phyloP scores from a whole-genome alignment of 2,888 invertebrate species.

The Thyatira batis region DNA sequence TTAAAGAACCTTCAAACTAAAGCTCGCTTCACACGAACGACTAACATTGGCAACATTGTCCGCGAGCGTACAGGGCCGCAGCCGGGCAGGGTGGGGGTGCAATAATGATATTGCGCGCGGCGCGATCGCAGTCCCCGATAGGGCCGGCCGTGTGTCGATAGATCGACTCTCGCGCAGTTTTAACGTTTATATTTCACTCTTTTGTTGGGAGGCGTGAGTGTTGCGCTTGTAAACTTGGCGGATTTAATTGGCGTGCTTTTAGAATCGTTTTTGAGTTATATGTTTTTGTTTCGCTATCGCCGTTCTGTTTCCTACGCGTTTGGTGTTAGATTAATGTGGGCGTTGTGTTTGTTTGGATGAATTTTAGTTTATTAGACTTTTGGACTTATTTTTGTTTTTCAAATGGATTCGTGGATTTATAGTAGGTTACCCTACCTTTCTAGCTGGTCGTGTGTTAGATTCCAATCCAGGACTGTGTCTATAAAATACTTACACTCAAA shows the following conservation, averaged over 20 bases:
- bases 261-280: slow-evolving; percentile 28
- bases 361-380: no score
- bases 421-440: no score
- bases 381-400: no score
- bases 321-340: not conserved
- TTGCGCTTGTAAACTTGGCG: slow-evolving; percentile 55
- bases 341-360: not conserved
- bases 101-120: slow-evolving; percentile 62
- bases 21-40: not conserved
- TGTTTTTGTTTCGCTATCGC: slow-evolving; percentile 6
- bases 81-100: slow-evolving; percentile 7
- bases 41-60: not conserved
- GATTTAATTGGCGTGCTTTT: slow-evolving; percentile 67
- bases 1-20: not conserved
- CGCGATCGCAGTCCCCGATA: slow-evolving; percentile 24
- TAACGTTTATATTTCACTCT: slow-evolving; percentile 53
- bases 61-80: not conserved
- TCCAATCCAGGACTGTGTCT: no score
- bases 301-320: not conserved
- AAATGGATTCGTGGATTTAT: no score
- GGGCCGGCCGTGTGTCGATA: slow-evolving; percentile 30
- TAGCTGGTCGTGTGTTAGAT: no score
- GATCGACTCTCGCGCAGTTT: slow-evolving; percentile 24
- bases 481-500: no score
- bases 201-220: slow-evolving; percentile 55